phyloP scores from a whole-genome alignment of 2,113 vertebrate genomes.

The Ahaetulla prasina region DNA sequence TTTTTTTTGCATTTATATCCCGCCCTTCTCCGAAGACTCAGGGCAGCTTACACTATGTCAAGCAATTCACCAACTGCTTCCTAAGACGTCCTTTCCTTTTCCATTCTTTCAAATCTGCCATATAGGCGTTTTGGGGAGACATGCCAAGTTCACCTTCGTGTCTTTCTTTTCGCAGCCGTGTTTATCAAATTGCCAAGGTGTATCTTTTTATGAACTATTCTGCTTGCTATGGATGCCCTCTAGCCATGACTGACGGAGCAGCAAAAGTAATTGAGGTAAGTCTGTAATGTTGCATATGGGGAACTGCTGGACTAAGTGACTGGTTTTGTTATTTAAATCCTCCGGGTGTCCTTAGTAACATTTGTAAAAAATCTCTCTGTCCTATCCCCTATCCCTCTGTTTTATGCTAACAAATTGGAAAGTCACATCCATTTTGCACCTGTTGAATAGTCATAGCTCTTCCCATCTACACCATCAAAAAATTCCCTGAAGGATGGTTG shows the following conservation, averaged over 20 bases:
- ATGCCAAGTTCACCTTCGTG: background rate
- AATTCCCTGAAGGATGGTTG: background rate
- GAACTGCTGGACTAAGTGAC: background rate
- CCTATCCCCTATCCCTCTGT: background rate
- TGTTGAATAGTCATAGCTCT: background rate
- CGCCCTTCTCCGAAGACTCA: too few relatives aligned
- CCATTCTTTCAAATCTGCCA: background rate
- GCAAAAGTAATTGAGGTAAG: constrained; percentile 85
- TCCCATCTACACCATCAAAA: background rate
- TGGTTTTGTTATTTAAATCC: background rate
- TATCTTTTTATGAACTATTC: constrained; percentile 76
- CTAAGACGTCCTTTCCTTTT: background rate
- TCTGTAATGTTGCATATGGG: background rate
- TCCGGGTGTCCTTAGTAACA: background rate
- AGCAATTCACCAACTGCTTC: background rate
- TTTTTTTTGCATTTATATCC: too few relatives aligned
- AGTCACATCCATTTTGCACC: background rate
- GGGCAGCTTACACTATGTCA: too few relatives aligned
- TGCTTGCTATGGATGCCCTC: constrained; percentile 76
- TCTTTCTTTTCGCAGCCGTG: constrained; percentile 67
- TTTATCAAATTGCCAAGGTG: constrained; percentile 82
- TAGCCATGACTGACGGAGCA: constrained; percentile 88
- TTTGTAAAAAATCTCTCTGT: background rate
- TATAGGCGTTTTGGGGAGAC: background rate
- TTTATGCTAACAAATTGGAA: background rate